These are phyloP conservation scores for Aviceda subcristata DNA, from an alignment of 2,113 vertebrate genomes.

Conservation along the genomic window DNA sequence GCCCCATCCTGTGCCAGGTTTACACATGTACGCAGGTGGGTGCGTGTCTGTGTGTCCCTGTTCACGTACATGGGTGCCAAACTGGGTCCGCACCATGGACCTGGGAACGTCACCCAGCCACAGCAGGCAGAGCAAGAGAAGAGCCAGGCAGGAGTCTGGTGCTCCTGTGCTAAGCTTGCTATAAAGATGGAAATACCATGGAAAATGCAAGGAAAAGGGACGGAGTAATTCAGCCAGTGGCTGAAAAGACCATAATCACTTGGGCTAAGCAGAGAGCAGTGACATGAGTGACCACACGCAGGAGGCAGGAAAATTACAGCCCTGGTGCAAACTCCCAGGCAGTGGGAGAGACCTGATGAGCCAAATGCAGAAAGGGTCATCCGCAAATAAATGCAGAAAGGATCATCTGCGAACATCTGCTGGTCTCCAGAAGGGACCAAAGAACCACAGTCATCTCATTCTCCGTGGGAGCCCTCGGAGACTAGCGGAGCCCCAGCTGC, in stretches of 20 bases:
- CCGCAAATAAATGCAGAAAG: not conserved
- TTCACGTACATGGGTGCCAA: rapidly evolving
- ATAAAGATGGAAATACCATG: not conserved
- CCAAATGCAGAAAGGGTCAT: not conserved
- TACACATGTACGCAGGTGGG: not conserved
- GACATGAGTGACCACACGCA: rapidly evolving
- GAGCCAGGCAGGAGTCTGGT: not conserved
- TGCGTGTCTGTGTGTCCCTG: not conserved
- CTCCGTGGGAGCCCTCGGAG: not conserved
- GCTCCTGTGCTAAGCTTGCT: not conserved
- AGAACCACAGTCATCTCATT: rapidly evolving
- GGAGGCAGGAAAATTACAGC: not conserved
- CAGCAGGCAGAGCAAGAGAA: not conserved
- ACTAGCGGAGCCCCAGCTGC: not conserved
- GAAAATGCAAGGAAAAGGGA: not conserved
- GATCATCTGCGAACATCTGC: not conserved
- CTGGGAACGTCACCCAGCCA: not conserved
- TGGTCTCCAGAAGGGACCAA: not conserved
- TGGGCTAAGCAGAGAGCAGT: not conserved
- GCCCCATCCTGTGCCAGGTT: not conserved
- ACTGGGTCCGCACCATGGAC: not conserved
- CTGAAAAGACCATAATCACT: not conserved
- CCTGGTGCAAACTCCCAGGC: not conserved
- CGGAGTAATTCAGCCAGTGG: not conserved
- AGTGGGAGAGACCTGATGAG: not conserved